Evolutionary conservation across 2,797 vertebrate genomes (phyloP), one percentile per base, ranked within the genome.

Genomic region (Rachycentron canadum): DNA sequence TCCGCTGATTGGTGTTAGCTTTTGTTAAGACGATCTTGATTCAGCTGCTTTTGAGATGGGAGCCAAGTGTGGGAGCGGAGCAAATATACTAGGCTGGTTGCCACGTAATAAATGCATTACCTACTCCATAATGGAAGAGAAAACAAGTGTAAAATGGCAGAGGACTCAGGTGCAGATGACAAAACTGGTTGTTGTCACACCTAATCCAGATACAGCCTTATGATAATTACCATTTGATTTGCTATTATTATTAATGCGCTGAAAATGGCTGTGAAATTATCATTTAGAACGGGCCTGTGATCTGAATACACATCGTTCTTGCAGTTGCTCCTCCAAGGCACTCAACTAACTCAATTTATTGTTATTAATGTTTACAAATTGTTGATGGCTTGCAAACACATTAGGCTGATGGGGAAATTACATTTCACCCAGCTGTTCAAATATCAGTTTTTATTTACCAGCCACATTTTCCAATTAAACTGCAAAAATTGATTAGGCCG

Each of bases 341-440:
- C 86, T 88, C 84, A 1, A 74, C 92, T 94, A 94, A 95, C 92
- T 93, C 91, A 90, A 94, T 95, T 93, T 93, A 94, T 92, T 90
- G 89, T 94, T 94, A 93, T 95, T 94, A 94, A 94, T 93, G 93
- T 93, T 94, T 92, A 91, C 93, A 94, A 93, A 93, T 89, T 88
- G 90, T 85, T 80, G 90, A 91, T 90, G 85, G 88, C 91, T 90
- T 67, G 91, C 91, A 92, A 95, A 92, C 90, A 90, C 88, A 94
- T 94, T 94, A 94, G 75, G 89, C 89, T 92, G 87, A 92, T 91
- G 91, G 90, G 90, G 89, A 91, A 92, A 94, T 94, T 94, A 91
- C 86, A 90, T 93, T 91, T 91, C 82, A 81, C 71, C 87, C 91
- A 94, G 92, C 91, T 93, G 90, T 93, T 94, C 90, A 88, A 89